These are phyloP conservation scores for Diphyllodes magnificus DNA, from an alignment of 2,113 vertebrate species.

Conservation along the genomic window DNA sequence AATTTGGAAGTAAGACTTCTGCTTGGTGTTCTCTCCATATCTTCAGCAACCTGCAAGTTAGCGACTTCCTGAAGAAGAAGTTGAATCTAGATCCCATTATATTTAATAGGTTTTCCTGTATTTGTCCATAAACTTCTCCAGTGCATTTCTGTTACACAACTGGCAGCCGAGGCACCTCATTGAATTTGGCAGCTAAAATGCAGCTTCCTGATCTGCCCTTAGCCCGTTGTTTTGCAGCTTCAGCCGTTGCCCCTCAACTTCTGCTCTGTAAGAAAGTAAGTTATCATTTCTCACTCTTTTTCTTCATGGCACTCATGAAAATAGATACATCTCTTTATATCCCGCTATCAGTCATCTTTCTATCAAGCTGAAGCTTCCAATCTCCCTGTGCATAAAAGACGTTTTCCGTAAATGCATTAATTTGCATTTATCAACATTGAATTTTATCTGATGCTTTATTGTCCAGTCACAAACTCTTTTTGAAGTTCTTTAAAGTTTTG, in stretches of 20 bases:
- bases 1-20: background rate
- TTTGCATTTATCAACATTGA: background rate
- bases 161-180: background rate
- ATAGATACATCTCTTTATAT: background rate
- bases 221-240: background rate
- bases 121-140: background rate
- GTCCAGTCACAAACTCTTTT: background rate
- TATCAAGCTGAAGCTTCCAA: background rate
- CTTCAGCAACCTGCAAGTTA: background rate
- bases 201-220: background rate
- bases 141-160: background rate
- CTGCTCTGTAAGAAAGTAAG: background rate
- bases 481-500: background rate
- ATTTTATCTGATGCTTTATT: background rate
- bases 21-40: background rate
- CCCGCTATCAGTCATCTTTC: background rate
- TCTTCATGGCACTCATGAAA: background rate
- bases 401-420: background rate
- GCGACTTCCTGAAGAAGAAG: background rate
- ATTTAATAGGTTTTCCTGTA: background rate
- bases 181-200: background rate
- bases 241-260: background rate
- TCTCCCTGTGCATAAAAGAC: background rate
- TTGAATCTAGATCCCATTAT: background rate
- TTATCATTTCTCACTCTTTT: background rate